phyloP scores from a whole-genome alignment of 92 coral and sea anemone genomes.

The Plumapathes pennacea region DNA sequence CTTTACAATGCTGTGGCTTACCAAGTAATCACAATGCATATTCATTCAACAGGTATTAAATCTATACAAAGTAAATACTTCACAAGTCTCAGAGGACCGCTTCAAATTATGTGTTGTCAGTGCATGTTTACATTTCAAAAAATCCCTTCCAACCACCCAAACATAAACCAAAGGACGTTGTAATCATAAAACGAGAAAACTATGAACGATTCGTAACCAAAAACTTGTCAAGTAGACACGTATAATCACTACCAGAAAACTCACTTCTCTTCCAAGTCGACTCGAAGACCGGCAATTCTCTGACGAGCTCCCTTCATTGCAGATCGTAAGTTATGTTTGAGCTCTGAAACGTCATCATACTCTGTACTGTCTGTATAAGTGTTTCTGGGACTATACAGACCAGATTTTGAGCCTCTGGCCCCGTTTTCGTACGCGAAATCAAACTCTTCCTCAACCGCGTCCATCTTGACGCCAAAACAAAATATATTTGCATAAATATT shows the following conservation, averaged over 20 bases:
- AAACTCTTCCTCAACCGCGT: slow-evolving; percentile 85
- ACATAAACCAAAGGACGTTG: too few species aligned
- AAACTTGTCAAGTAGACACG: background rate
- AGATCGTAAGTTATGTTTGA: slow-evolving; percentile 77
- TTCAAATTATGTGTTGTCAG: too few species aligned
- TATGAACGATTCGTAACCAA: background rate
- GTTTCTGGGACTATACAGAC: slow-evolving; percentile 33
- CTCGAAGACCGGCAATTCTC: slow-evolving; percentile 75
- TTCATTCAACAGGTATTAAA: too few species aligned
- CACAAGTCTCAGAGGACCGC: too few species aligned
- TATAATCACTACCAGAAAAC: slow-evolving; percentile 11
- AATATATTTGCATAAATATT: too few species aligned
- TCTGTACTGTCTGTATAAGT: slow-evolving; percentile 45
- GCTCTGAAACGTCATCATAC: slow-evolving; percentile 72
- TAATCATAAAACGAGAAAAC: background rate
- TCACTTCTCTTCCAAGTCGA: slow-evolving; percentile 91
- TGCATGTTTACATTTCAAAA: too few species aligned
- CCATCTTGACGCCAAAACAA: too few species aligned
- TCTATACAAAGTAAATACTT: too few species aligned
- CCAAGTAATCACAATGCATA: too few species aligned
- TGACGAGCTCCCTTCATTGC: slow-evolving; percentile 96
- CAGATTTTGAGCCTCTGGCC: slow-evolving; percentile 28
- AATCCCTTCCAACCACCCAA: too few species aligned
- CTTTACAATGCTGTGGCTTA: too few species aligned
- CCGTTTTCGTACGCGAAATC: slow-evolving; percentile 58